Base-by-base conservation (phyloP, 53 echinoderm and acorn worm species). In the Zoroaster sp. region DNA sequence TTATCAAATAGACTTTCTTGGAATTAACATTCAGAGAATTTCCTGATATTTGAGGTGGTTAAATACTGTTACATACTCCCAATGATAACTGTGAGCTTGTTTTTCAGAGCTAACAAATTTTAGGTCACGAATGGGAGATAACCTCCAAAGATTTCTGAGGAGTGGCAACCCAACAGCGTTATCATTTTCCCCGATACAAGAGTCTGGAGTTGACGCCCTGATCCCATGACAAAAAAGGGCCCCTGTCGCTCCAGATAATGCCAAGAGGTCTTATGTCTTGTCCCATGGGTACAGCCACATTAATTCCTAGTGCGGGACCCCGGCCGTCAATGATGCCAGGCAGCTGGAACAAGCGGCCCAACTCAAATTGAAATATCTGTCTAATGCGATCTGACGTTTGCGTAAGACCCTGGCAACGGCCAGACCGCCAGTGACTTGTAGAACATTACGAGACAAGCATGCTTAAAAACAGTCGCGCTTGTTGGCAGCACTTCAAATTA, bases 131-230 rank as follows among this genome's bases (percentile, higher is more conserved):
- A n/a, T n/a, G n/a, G n/a, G n/a, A n/a, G n/a, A n/a, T n/a, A n/a
- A n/a, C n/a, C n/a, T n/a, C n/a, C n/a, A n/a, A n/a, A n/a, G n/a
- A n/a, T 28, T 45, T 42, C 36, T 21, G 41, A 59, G 81, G 81
- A 54, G 81, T 81, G 81, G 66, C 34, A 20, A 9, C 66, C 81
- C 78, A 5, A 9, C 15, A 41, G 67, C 81, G 32, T 41, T 81
- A 66, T 43, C 66, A 81, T 23, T 42, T 40, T 23, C 32, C 67
- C 40, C 28, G 80, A 66, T 40, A 81, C n/a, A 66, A 55, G n/a
- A n/a, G 81, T 36, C 78, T 78, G 59, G n/a, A 37, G 78, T 53
- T 17, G 39, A 81, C 81, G 81, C 81, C 81, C 81, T 25, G 66
- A 40, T 40, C 25, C 28, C 63, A 21, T 11, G 21, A 21, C 63